Percentiles rank a stretch among this genome's conserved stretches.
Evolutionary conservation across 2,113 vertebrate genomes (phyloP).

Genomic region (Amblyopsis rosae): DNA sequence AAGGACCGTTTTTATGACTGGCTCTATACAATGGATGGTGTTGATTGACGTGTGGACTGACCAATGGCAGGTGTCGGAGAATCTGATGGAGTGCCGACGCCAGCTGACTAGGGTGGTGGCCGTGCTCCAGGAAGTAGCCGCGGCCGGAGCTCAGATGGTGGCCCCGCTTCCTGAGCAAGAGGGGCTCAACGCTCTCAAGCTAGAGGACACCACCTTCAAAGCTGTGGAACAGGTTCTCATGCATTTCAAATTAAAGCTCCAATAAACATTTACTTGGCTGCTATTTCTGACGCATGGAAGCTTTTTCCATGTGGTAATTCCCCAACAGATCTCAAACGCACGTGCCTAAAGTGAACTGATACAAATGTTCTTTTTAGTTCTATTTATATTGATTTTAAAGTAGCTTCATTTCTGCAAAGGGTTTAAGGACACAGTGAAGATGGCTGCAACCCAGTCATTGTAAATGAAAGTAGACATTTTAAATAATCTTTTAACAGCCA

Average conservation of each 20-base stretch:
- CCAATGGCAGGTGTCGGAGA: slow-evolving; percentile 83
- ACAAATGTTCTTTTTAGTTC: too few relatives aligned
- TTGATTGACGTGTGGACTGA: background rate
- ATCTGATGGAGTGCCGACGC: slow-evolving; percentile 88
- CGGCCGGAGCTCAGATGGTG: slow-evolving; percentile 88
- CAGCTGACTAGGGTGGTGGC: slow-evolving; percentile 93
- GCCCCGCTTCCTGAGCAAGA: slow-evolving; percentile 89
- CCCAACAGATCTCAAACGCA: too few relatives aligned
- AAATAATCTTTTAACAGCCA: too few relatives aligned
- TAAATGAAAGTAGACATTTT: too few relatives aligned
- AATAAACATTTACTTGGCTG: too few relatives aligned
- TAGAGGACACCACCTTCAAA: slow-evolving; percentile 90
- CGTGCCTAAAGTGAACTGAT: too few relatives aligned
- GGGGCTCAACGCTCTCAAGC: slow-evolving; percentile 81
- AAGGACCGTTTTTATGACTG: background rate
- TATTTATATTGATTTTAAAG: too few relatives aligned
- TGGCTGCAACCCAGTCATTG: too few relatives aligned
- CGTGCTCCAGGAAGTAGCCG: slow-evolving; percentile 93
- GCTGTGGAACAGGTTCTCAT: slow-evolving; percentile 87
- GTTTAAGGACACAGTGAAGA: too few relatives aligned
- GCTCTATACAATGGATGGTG: background rate
- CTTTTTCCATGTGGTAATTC: too few relatives aligned
- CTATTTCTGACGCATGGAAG: too few relatives aligned
- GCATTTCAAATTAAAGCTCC: background rate
- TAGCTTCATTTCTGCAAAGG: too few relatives aligned